A percentile compares a stretch with the other conserved stretches of the same genome.
Conservation (phyloP, 2,113 vertebrate genomes). For the Arothron firmamentum region DNA sequence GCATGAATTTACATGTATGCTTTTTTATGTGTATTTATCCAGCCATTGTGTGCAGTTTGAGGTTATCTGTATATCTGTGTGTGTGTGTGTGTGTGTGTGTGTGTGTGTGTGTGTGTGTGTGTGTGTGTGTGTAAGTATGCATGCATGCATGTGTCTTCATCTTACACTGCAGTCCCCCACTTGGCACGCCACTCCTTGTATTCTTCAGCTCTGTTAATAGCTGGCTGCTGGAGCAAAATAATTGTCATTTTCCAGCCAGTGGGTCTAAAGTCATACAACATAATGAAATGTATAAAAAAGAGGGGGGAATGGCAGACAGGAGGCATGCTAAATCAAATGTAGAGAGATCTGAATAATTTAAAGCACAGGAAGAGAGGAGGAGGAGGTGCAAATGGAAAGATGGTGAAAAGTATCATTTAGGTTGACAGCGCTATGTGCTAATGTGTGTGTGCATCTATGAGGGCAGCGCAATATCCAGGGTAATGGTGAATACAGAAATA, state of each 20-base stretch:
- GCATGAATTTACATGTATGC: slow-evolving; percentile 14
- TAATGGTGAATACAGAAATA: slow-evolving; percentile 57
- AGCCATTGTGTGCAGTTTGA: too few relatives aligned
- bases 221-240: slow-evolving; percentile 80
- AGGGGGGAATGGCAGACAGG: slow-evolving; percentile 71
- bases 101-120: slow-evolving; percentile 27
- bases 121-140: slow-evolving; percentile 9
- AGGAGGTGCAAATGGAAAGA: slow-evolving; percentile 71
- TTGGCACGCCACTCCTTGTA: slow-evolving; percentile 65
- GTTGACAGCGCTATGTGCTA: slow-evolving; percentile 74
- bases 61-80: slow-evolving; percentile 23
- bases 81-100: slow-evolving; percentile 8
- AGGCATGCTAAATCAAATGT: slow-evolving; percentile 80
- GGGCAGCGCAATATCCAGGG: slow-evolving; percentile 58
- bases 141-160: slow-evolving; percentile 30
- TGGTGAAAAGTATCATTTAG: slow-evolving; percentile 80
- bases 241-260: slow-evolving; percentile 83
- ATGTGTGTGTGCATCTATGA: slow-evolving; percentile 67
- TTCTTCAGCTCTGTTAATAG: slow-evolving; percentile 78
- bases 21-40: slow-evolving; percentile 2
- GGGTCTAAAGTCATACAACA: slow-evolving; percentile 81
- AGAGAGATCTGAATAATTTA: slow-evolving; percentile 82
- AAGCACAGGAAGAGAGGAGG: slow-evolving; percentile 70
- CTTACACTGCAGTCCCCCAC: slow-evolving; percentile 49
- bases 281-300: slow-evolving; percentile 81